Percentiles rank a stretch among this genome's conserved stretches.
Conservation (phyloP, 1,140 invertebrate genomes). For the Pygmarrhopalites habei region DNA sequence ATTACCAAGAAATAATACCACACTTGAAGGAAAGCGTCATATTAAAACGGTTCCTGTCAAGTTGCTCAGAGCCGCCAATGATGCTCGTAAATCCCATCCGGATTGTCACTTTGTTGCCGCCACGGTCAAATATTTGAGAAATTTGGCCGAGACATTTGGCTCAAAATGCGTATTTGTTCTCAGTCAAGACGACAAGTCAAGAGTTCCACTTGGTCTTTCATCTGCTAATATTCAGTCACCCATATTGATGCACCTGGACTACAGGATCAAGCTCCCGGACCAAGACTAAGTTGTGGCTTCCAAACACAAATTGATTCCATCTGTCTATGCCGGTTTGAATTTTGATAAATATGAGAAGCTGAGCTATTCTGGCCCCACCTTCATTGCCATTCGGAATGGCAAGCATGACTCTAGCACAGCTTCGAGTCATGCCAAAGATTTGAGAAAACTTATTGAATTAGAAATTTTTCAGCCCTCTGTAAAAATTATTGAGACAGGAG, state of each 20-base stretch:
- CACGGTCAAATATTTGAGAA: conserved; percentile 38
- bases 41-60: conserved; percentile 40
- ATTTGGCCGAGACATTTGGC: conserved; percentile 37
- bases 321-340: conserved; percentile 42
- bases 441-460: conserved; percentile 39
- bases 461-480: conserved; percentile 39
- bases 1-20: conserved; percentile 31
- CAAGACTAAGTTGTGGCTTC: conserved; percentile 46
- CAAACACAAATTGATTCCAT: too few relatives aligned
- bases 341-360: conserved; percentile 32
- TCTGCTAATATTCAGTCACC: conserved; percentile 45
- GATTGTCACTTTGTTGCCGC: conserved; percentile 37
- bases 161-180: conserved; percentile 39
- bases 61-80: conserved; percentile 35
- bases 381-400: conserved; percentile 43
- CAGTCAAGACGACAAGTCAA: conserved; percentile 44
- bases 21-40: conserved; percentile 40
- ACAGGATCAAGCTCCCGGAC: conserved; percentile 44
- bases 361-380: conserved; percentile 44
- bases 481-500: neutral
- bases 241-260: conserved; percentile 45
- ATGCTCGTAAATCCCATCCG: conserved; percentile 35
- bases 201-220: conserved; percentile 44
- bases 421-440: conserved; percentile 42
- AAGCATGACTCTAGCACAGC: conserved; percentile 41